Evolutionary conservation across 2,888 invertebrate genomes (phyloP), one percentile per base, ranked within the genome.

Genomic region (Zygaena filipendulae): DNA sequence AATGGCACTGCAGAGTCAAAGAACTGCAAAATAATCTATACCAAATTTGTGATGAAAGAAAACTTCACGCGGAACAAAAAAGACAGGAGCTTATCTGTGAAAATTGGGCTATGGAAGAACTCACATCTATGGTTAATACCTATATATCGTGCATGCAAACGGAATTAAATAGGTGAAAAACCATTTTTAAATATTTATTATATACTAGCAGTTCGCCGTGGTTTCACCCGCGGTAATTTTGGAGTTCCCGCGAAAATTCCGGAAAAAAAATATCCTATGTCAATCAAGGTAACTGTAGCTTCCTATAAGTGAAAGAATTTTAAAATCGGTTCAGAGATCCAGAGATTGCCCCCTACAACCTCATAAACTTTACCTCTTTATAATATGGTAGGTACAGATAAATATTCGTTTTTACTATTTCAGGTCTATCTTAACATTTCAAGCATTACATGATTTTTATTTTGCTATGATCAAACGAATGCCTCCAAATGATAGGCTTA

Each of bases 131-230:
- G 42, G 62, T 63, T 2, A 85, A 86, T 44, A 67, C 81, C 13
- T 85, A 80, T 39, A 64, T 82, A 23, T 80, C 71, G 2, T 75
- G 81, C 23, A 66, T 85, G 61, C 86, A 87, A 52, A 46, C 81
- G n/a, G 87, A 88, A 61, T 26, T 84, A 7, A 85, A 87, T 45
- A 69, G 86, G 74, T 62, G 58, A 63, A 11, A 61, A 62, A 69
- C 33, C 67, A 66, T 23, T 3, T 25, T 70, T 10, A 61, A 63
- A 11, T 21, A 13, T 20, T n/a, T n/a, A n/a, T n/a, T n/a, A n/a
- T n/a, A n/a, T n/a, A n/a, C n/a, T n/a, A n/a, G n/a, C n/a, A n/a
- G n/a, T n/a, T n/a, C n/a, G n/a, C n/a, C n/a, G n/a, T n/a, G n/a
- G n/a, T n/a, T n/a, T n/a, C n/a, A n/a, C n/a, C n/a, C n/a, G n/a